Evolutionary conservation across 1,140 invertebrate genomes (phyloP).

Genomic region (Meteorus sp.): DNA sequence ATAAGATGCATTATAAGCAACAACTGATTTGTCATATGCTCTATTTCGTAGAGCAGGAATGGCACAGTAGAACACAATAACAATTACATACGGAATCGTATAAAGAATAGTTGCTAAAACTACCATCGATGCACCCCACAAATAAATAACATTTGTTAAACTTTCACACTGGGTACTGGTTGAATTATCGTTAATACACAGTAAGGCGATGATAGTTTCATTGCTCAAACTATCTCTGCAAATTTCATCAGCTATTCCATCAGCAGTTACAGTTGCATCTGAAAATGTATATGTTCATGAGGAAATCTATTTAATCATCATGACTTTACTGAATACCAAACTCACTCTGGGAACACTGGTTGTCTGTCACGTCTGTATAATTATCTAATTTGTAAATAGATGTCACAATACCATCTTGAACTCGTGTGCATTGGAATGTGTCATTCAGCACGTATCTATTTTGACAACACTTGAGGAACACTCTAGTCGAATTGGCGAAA

Average conservation of each 20-base stretch:
- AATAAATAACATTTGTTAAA: conserved; percentile 35
- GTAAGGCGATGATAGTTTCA: conserved; percentile 24
- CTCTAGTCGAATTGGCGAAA: conserved; percentile 10
- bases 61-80: conserved; percentile 37
- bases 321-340: no score
- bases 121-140: conserved; percentile 42
- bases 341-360: background rate
- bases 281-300: background rate
- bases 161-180: conserved; percentile 31
- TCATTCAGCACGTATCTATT: conserved; percentile 30
- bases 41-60: conserved; percentile 31
- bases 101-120: conserved; percentile 42
- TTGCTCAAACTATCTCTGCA: conserved; percentile 29
- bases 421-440: conserved; percentile 21
- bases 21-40: conserved; percentile 40
- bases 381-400: conserved; percentile 25
- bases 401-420: conserved; percentile 5
- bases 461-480: conserved; percentile 34
- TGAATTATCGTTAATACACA: background rate
- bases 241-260: background rate
- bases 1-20: conserved; percentile 36
- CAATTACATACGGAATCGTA: conserved; percentile 38
- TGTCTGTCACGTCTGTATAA: conserved; percentile 20
- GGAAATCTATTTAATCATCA: conserved; percentile 27
- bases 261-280: background rate